Evolutionary conservation across 2,113 vertebrate genomes (phyloP), one percentile per base, ranked within the genome.

Genomic region (Salvator merianae): DNA sequence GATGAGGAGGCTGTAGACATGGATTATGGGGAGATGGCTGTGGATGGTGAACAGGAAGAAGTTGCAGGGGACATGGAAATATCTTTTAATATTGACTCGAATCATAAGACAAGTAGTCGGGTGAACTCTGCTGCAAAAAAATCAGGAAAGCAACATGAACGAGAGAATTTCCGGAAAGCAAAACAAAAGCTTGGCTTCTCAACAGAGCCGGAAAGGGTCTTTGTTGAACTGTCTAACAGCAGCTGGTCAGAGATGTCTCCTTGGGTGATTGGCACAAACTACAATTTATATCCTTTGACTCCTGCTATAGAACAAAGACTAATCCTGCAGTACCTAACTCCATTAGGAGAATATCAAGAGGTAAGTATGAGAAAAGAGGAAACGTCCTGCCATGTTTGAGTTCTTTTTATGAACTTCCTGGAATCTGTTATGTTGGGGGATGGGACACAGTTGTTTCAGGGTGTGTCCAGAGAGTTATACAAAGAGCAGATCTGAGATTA

Each of bases 221-320:
- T 98, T 91, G 97, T 97, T 28, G 99, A 99, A 90, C 96, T 99
- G n/a, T 99, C 98, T 90, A 99, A 99, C 91, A 99, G 98, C 96
- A 99, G 99, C 96, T 99, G 99, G 99, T 98, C 98, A 73, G 99
- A 99, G 95, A 99, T 98, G 98, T 99, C 98, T 87, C 98, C 98
- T 0, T 99, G 98, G 98, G 99, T 99, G 88, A 99, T 99, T 89
- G 99, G 99, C 88, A 99, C 98, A 93, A 99, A 98, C 95, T 99
- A 99, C 55, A 98, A 97, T 8, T 97, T 99, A 91, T 97, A 96
- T 84, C 99, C 99, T 70, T 96, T 99, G 92, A 99, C 98, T 86
- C 94, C 98, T 1, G 98, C 97, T 91, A 99, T 99, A 71, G 98
- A 99, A 89, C 98, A 99, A 93, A 97, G 98, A 72, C 97, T 99